These are phyloP conservation scores for Micromussa lordhowensis DNA, from an alignment of 92 coral and sea anemone genomes.

Conservation along the genomic window DNA sequence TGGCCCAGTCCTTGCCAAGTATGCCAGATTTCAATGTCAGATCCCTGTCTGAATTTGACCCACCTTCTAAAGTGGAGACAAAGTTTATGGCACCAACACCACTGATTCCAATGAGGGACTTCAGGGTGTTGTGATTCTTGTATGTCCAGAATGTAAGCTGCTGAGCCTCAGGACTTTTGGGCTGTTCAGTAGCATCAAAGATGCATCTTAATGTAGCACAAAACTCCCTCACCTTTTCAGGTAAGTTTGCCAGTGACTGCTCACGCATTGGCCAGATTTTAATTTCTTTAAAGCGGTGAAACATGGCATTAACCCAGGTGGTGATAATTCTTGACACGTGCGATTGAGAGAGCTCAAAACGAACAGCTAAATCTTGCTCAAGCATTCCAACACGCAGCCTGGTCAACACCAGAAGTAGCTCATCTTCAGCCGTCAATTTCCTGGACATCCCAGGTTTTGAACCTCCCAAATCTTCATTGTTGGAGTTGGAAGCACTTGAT, in stretches of 20 bases:
- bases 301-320: conserved; percentile 51
- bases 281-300: conserved; percentile 42
- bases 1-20: conserved; percentile 52
- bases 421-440: conserved; percentile 45
- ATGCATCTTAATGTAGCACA: conserved; percentile 53
- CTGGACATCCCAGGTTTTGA: conserved; percentile 51
- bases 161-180: conserved; percentile 54
- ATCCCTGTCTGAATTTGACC: too few relatives aligned
- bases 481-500: conserved; percentile 38
- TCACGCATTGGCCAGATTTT: conserved; percentile 41
- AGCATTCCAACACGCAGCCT: conserved; percentile 59
- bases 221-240: conserved; percentile 52
- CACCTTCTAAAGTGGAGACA: too few relatives aligned
- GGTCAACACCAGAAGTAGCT: conserved; percentile 50
- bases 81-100: conserved; percentile 39
- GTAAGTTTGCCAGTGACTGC: conserved; percentile 26
- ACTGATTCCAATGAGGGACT: conserved; percentile 55
- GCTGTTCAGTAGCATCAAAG: conserved; percentile 58
- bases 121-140: conserved; percentile 52
- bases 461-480: conserved; percentile 14
- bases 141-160: conserved; percentile 52
- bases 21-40: neutral
- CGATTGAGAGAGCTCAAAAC: conserved; percentile 33
- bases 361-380: conserved; percentile 41
- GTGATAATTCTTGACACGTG: conserved; percentile 48